A percentile compares a stretch with the other conserved stretches of the same genome.
Conservation (phyloP, 1,140 invertebrate genomes). For the Kradibia gibbosae region DNA sequence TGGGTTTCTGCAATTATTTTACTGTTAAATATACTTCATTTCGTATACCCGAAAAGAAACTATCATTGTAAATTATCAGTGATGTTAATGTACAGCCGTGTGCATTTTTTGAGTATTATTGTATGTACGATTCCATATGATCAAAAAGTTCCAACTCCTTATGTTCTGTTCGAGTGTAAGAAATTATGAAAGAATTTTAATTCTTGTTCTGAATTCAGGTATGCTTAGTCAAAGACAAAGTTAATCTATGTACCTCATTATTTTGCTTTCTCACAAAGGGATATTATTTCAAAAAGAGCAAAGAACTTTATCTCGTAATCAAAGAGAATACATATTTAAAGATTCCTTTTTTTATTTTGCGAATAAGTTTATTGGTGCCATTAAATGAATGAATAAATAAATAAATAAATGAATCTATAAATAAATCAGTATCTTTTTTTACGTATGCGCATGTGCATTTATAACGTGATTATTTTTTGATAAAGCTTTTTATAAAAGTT, state of each 20-base stretch:
- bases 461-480: too few species aligned
- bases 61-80: constrained; percentile 24
- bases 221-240: constrained; percentile 14
- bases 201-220: background rate
- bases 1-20: constrained; percentile 24
- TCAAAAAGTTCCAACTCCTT: background rate
- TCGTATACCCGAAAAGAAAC: constrained; percentile 10
- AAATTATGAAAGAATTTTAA: constrained; percentile 16
- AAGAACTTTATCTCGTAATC: background rate
- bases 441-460: background rate
- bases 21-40: constrained; percentile 11
- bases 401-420: background rate
- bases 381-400: background rate
- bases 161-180: background rate
- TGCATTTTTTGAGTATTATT: background rate
- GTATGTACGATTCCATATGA: background rate
- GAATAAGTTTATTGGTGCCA: background rate
- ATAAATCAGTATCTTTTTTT: background rate
- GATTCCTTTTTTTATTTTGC: background rate
- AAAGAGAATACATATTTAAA: background rate
- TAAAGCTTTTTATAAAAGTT: too few species aligned
- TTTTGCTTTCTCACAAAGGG: background rate
- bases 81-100: background rate
- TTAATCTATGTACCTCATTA: constrained; percentile 1
- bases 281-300: background rate